Evolutionary conservation across 2,888 invertebrate genomes (phyloP), one percentile per base, ranked within the genome.

Genomic region (Torymus aiolomorphi): DNA sequence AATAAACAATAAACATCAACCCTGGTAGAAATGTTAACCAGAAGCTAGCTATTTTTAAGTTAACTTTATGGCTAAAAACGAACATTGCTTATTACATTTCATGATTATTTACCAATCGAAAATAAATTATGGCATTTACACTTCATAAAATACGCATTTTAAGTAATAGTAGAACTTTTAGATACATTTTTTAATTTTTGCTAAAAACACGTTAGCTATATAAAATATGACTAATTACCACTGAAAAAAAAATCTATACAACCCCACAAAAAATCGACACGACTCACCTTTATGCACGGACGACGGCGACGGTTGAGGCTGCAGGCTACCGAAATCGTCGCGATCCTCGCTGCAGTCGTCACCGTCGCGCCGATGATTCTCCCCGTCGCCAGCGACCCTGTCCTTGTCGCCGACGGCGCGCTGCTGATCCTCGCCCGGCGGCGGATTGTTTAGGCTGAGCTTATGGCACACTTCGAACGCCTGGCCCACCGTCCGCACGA

Each of bases 381-480:
- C 90, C 52, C 85, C 87, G 49, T 86, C 86, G 10, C 84, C 84
- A 75, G 84, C 86, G 18, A 74, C 85, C 66, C 86, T 84, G 2
- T 89, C 87, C 84, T 87, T 88, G 13, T 88, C 88, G 62, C 10
- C 49, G 72, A 54, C 83, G 65, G 57, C 78, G 80, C 86, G 84
- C 70, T 90, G 88, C 16, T 86, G 84, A n/a, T 90, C 90, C 54
- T 90, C 80, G 5, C 54, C 54, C 31, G 49, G n/a, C 31, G 52
- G 56, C 62, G 81, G 81, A 69, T 74, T 74, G 86, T 93, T 94
- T 87, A 94, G 92, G 88, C 96, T 95, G 91, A 97, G 93, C 92
- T 98, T 98, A 94, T 99, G 98, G 93, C 98, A 99, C 90, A 99
- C 98, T 92, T 99, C 99, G 92, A 99, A 99, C 56, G 99, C 99